phyloP scores from a whole-genome alignment of 2,888 invertebrate genomes.

The Chloroclystis v-ata region DNA sequence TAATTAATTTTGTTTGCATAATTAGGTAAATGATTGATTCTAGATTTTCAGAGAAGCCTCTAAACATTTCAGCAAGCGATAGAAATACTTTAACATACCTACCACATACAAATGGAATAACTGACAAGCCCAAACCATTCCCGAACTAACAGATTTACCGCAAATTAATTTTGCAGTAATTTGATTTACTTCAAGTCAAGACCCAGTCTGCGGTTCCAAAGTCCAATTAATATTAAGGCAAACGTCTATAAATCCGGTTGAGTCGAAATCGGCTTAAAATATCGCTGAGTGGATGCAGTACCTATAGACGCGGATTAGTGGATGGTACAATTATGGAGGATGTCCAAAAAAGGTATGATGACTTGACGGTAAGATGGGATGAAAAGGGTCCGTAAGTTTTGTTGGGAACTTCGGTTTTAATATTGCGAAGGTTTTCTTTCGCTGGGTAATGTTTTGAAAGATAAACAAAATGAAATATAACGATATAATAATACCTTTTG shows the following conservation, averaged over 20 bases:
- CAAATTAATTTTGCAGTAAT: conserved; percentile 3
- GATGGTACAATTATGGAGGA: conserved; percentile 7
- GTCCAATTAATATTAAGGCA: conserved; percentile 23
- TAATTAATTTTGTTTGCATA: no score
- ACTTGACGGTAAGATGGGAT: conserved; percentile 3
- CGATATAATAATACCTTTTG: no score
- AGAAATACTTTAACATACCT: background rate
- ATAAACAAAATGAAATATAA: no score
- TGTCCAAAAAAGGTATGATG: conserved; percentile 1
- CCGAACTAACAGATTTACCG: conserved; percentile 2
- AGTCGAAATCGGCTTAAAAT: conserved; percentile 51
- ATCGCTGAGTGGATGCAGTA: conserved; percentile 37
- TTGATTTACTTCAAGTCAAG: conserved; percentile 9
- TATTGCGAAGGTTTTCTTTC: background rate
- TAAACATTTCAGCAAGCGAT: no score
- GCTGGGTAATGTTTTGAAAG: no score
- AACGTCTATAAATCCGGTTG: conserved; percentile 30
- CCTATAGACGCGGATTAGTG: background rate
- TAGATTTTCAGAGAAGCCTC: no score
- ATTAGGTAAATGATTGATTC: no score
- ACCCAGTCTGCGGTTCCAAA: conserved; percentile 14
- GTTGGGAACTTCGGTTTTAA: background rate
- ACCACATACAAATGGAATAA: background rate
- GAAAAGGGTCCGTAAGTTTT: background rate
- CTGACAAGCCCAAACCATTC: background rate